Conservation (phyloP, 92 coral and sea anemone species). For the Virgularia gustaviana region DNA sequence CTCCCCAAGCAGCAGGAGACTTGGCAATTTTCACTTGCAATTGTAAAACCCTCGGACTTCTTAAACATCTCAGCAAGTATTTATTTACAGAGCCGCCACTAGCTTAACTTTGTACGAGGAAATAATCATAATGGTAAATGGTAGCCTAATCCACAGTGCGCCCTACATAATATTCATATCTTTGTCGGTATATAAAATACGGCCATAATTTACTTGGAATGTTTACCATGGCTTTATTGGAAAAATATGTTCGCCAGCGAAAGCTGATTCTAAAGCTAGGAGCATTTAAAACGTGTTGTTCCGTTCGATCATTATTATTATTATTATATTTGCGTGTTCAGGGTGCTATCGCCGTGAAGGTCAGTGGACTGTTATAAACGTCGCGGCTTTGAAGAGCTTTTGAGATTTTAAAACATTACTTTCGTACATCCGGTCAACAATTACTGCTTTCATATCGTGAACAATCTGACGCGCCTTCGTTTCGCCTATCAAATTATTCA, state of each 20-base stretch:
- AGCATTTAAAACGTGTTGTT: no score
- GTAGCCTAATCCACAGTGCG: background rate
- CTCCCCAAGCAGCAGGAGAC: slow-evolving; percentile 37
- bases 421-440: slow-evolving; percentile 30
- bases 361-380: background rate
- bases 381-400: slow-evolving; percentile 15
- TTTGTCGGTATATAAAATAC: slow-evolving; percentile 22
- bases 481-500: no score
- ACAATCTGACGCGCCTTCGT: no score
- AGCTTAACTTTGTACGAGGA: slow-evolving; percentile 11
- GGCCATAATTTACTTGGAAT: slow-evolving; percentile 42
- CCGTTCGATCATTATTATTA: background rate
- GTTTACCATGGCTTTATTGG: slow-evolving; percentile 23
- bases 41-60: slow-evolving; percentile 39
- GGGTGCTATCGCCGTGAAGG: background rate
- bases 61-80: slow-evolving; percentile 40
- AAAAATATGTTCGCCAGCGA: slow-evolving; percentile 26
- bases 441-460: no score
- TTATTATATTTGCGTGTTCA: background rate
- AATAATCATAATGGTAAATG: background rate
- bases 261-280: no score
- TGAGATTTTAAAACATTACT: slow-evolving; percentile 26
- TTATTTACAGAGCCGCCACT: slow-evolving; percentile 32
- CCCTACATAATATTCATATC: background rate
- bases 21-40: slow-evolving; percentile 20